Conservation (phyloP, 2,113 vertebrate genomes). For the Lichenostomus cassidix region DNA sequence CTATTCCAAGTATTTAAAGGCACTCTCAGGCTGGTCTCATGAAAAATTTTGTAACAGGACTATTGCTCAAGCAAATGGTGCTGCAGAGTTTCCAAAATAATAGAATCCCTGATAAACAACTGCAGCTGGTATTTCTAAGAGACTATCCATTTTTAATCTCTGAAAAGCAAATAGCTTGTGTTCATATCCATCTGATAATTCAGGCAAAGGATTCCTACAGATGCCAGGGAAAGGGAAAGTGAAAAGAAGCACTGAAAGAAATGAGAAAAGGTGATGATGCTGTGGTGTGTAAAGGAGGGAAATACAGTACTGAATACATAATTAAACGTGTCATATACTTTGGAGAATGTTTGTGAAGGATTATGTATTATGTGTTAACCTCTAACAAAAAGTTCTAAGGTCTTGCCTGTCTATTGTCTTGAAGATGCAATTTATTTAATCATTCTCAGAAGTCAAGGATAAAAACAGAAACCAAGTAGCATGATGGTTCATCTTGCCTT, state of each 20-base stretch:
- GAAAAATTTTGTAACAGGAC: background rate
- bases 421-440: background rate
- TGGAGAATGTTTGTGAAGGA: background rate
- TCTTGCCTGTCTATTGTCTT: background rate
- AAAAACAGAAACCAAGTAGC: background rate
- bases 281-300: background rate
- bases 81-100: background rate
- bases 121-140: slow-evolving; percentile 1
- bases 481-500: background rate
- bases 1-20: background rate
- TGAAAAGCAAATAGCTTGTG: background rate
- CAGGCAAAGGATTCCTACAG: background rate
- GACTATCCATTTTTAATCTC: background rate
- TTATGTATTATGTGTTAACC: background rate
- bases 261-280: background rate
- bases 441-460: background rate
- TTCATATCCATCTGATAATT: background rate
- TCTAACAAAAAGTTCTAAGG: background rate
- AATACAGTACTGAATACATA: background rate
- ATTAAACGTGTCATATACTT: background rate
- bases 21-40: background rate
- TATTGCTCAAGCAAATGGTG: background rate
- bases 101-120: background rate
- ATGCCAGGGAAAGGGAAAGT: background rate
- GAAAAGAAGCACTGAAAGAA: background rate